A percentile compares a stretch with the other conserved stretches of the same genome.
Conservation (phyloP, 2,888 invertebrate species). For the Macroteleia sp. region DNA sequence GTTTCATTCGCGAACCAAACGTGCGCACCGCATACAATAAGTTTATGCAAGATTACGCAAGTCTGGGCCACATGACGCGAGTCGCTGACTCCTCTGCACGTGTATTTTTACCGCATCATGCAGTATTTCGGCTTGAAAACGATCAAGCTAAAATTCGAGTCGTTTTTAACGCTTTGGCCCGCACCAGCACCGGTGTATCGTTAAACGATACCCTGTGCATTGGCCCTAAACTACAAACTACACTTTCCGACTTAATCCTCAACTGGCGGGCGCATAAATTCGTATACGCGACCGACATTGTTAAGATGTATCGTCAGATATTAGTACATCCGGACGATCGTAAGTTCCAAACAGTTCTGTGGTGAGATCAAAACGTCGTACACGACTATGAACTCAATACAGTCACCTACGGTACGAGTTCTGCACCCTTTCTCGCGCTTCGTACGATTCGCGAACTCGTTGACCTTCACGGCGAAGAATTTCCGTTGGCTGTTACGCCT, state of each 20-base stretch:
- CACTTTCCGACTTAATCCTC: not conserved
- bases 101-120: not conserved
- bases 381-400: not conserved
- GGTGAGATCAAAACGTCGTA: not conserved
- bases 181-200: not conserved
- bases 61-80: not conserved
- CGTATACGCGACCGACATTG: not conserved
- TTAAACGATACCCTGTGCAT: constrained; percentile 1
- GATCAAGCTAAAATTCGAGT: not conserved
- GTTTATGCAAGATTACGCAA: not conserved
- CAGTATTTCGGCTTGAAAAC: not conserved
- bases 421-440: not conserved
- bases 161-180: not conserved
- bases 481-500: not conserved
- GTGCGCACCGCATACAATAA: not conserved
- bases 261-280: not conserved
- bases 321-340: not conserved
- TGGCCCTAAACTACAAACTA: not conserved
- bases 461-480: not conserved
- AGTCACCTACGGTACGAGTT: constrained; percentile 3
- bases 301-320: constrained; percentile 2
- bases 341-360: not conserved
- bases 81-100: not conserved
- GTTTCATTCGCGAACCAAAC: not conserved
- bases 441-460: not conserved